Evolutionary conservation across 1,140 invertebrate genomes (phyloP), one percentile per base, ranked within the genome.

Genomic region (Cherax quadricarinatus): DNA sequence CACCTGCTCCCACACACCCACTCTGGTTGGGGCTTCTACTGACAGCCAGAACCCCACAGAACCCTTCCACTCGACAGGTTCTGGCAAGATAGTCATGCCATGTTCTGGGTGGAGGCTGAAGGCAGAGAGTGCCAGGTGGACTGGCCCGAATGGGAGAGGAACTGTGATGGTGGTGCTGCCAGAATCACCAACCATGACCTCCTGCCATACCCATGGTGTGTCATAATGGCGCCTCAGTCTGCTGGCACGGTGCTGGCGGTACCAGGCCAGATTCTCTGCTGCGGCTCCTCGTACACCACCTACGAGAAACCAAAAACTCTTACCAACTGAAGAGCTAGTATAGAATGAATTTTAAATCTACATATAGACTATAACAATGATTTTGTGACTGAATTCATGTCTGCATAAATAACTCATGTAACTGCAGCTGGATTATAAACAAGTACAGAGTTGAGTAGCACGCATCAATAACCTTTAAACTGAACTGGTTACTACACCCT

Each of bases 11-110:
- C 98, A 98, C 62, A 92, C 79, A 18, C 91, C 91, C 5, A 91
- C 93, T 7, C 93, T 81, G n/a, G 96, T 96, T 0, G 99, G 98
- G 96, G 99, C 98, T 95, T 99, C 98, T 16, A 99, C 97, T 94
- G 98, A 98, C 80, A 99, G 99, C 95, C 97, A 99, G 96, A 99
- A 99, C 49, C 98, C 98, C 30, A 98, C 95, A 0, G 98, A 96
- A 5, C 97, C 98, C 57, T 97, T 96, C 95, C 98, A 98, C 95
- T 97, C 94, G 16, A 94, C 96, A 0, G 98, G 97, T 83, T 96
- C 96, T 14, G 96, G 96, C 51, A 99, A 94, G 96, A 99, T 97
- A 16, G 98, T 98, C 92, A 99, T 97, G 1, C 98, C 98, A 75
- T 96, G 95, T 0, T 96, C 96, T 7, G 97, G 97, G 94, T 98